Evolutionary conservation across 2,888 invertebrate genomes (phyloP).

Genomic region (Macrosoma leucophasiata): DNA sequence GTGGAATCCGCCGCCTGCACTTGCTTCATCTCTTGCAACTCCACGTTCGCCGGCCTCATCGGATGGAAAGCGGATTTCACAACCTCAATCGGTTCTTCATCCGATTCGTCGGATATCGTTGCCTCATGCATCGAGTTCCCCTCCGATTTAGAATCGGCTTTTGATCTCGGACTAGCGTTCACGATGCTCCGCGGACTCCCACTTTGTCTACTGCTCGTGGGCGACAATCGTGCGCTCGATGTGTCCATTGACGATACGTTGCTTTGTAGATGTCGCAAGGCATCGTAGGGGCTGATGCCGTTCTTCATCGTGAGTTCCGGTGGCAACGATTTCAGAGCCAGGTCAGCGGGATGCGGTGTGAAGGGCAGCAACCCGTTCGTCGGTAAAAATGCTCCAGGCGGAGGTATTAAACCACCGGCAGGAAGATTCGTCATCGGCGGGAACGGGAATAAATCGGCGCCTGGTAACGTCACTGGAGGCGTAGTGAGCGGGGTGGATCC

Average conservation of each 20-base stretch:
- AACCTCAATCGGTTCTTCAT: constrained; percentile 84
- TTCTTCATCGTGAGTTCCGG: constrained; percentile 70
- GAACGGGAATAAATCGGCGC: constrained; percentile 63
- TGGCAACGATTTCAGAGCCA: constrained; percentile 64
- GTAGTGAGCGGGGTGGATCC: constrained; percentile 52
- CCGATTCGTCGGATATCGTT: constrained; percentile 78
- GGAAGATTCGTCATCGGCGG: constrained; percentile 61
- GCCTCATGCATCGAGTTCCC: constrained; percentile 79
- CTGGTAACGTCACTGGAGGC: constrained; percentile 55
- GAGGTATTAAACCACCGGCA: constrained; percentile 70
- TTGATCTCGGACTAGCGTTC: constrained; percentile 64
- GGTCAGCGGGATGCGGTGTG: constrained; percentile 68
- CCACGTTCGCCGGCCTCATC: constrained; percentile 76
- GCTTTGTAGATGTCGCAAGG: constrained; percentile 63
- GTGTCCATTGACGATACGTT: constrained; percentile 65
- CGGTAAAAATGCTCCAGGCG: constrained; percentile 74
- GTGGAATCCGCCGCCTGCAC: constrained; percentile 78
- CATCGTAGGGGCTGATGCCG: constrained; percentile 76
- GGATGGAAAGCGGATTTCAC: constrained; percentile 85
- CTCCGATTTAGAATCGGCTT: constrained; percentile 75
- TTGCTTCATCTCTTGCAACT: constrained; percentile 71
- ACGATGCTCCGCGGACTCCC: constrained; percentile 65
- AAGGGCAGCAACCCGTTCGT: constrained; percentile 73
- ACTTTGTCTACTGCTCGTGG: constrained; percentile 74
- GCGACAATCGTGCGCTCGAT: constrained; percentile 68